phyloP scores from a whole-genome alignment of 2,888 invertebrate species.

The Phengaris alcon region DNA sequence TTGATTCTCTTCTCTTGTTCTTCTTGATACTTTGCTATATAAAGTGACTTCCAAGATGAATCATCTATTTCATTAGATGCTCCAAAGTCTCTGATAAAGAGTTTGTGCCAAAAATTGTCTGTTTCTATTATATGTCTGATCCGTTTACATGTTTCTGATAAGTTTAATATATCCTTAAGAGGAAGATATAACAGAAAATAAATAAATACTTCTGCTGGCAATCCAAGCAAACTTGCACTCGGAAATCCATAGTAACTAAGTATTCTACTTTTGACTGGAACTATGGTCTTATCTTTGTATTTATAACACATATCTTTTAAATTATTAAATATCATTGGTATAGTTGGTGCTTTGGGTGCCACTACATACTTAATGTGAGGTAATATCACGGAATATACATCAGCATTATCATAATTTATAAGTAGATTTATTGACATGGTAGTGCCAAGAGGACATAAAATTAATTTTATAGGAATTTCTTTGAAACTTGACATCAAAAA shows the following conservation, averaged over 20 bases:
- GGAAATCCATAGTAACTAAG: constrained; percentile 67
- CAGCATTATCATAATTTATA: constrained; percentile 53
- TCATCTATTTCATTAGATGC: constrained; percentile 39
- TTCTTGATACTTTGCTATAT: constrained; percentile 49
- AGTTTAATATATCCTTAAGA: constrained; percentile 52
- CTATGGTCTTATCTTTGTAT: constrained; percentile 76
- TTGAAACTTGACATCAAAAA: constrained; percentile 56
- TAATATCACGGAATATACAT: constrained; percentile 66
- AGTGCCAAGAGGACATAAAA: constrained; percentile 60
- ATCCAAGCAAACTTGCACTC: constrained; percentile 67
- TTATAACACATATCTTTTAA: constrained; percentile 68
- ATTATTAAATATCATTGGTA: constrained; percentile 63
- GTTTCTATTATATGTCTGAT: constrained; percentile 51
- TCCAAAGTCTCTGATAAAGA: constrained; percentile 59
- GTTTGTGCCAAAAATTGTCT: constrained; percentile 60
- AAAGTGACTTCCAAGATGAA: constrained; percentile 54
- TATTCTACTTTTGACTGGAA: constrained; percentile 78
- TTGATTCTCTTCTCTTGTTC: constrained; percentile 41
- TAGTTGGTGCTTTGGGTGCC: constrained; percentile 55
- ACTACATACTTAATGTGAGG: constrained; percentile 64
- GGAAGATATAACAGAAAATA: constrained; percentile 56
- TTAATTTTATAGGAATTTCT: constrained; percentile 52
- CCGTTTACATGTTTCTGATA: constrained; percentile 56
- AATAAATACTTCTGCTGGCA: constrained; percentile 65
- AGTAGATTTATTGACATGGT: constrained; percentile 60